Conservation (phyloP, 2,113 vertebrate species). For the Heterotilapia buettikoferi region DNA sequence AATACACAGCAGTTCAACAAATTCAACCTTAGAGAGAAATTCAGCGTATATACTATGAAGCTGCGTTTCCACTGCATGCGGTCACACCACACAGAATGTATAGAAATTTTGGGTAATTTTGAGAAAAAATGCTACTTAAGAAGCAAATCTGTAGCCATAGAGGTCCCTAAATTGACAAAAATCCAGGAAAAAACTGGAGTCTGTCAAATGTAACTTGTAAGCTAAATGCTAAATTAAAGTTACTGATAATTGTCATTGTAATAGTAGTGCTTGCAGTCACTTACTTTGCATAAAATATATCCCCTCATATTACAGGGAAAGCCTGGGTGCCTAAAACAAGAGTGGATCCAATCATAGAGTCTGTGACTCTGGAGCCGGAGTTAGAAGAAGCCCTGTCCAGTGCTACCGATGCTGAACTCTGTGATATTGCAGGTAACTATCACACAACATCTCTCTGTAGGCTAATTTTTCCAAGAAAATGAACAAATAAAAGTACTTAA, state of each 20-base stretch:
- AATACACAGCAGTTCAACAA: neutral
- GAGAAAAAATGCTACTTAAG: neutral
- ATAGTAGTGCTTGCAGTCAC: neutral
- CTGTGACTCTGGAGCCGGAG: constrained; percentile 91
- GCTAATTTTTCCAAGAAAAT: neutral
- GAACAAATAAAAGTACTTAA: neutral
- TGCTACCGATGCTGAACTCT: constrained; percentile 92
- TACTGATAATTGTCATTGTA: neutral
- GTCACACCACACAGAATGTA: neutral
- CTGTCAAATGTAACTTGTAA: neutral
- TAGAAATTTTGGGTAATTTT: neutral
- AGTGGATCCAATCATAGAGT: constrained; percentile 88
- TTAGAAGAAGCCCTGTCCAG: constrained; percentile 93
- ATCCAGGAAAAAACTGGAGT: neutral
- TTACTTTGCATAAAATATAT: neutral
- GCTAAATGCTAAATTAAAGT: neutral
- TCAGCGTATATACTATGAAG: neutral
- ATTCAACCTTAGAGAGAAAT: neutral
- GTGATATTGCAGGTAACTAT: constrained; percentile 90
- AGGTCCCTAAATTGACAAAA: neutral
- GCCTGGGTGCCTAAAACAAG: constrained; percentile 88
- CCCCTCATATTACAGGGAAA: constrained; percentile 77
- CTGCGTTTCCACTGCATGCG: neutral
- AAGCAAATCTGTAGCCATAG: neutral
- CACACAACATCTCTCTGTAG: neutral